These are phyloP conservation scores for Talpa occidentalis DNA, from an alignment of 2,113 vertebrate genomes.

Conservation along the genomic window DNA sequence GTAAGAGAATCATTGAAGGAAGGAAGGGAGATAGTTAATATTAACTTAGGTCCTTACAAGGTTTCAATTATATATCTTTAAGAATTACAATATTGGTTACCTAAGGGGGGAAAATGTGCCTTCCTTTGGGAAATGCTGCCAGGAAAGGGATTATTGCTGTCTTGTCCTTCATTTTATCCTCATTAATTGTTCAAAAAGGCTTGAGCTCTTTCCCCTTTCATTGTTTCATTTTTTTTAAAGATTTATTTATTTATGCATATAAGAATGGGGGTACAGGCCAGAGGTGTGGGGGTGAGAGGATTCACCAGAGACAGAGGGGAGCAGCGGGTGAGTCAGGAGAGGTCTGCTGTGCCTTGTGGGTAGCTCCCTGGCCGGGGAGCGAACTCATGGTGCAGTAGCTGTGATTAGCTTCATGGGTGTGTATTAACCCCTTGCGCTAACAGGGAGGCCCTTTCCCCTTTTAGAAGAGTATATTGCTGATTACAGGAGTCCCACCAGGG, in stretches of 20 bases:
- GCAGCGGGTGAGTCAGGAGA: too few species aligned
- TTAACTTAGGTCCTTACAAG: background rate
- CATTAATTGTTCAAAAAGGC: background rate
- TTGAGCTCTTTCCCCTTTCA: background rate
- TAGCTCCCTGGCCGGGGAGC: too few species aligned
- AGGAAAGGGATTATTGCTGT: constrained; percentile 28
- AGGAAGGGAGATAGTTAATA: background rate
- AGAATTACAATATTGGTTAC: background rate
- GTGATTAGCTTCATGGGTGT: background rate
- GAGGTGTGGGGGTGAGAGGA: too few species aligned
- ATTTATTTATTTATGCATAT: too few species aligned
- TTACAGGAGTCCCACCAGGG: too few species aligned
- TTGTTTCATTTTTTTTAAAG: too few species aligned
- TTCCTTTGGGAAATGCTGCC: background rate
- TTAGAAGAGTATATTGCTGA: background rate
- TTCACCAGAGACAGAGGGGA: too few species aligned
- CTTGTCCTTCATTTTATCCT: constrained; percentile 30
- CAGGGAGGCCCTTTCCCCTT: too few species aligned
- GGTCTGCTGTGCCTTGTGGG: too few species aligned
- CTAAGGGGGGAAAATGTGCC: background rate
- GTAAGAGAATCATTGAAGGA: constrained; percentile 7
- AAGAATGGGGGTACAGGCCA: too few species aligned
- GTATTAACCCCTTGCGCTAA: too few species aligned
- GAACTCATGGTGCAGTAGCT: too few species aligned
- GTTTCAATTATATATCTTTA: background rate